phyloP scores from a whole-genome alignment of 2,888 invertebrate species.

The Mythimna impura region DNA sequence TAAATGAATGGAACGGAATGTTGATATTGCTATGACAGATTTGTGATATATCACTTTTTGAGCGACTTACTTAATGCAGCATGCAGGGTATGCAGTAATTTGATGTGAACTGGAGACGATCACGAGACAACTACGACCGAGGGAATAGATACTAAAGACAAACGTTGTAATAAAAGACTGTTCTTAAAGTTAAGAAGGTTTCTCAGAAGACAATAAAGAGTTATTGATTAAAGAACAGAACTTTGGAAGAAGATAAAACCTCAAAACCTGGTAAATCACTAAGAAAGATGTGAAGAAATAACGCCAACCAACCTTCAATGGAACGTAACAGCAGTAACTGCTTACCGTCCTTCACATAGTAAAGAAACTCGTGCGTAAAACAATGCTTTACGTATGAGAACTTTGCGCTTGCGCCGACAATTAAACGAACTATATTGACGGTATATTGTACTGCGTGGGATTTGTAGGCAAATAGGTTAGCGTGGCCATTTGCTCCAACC shows the following conservation, averaged over 20 bases:
- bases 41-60: slow-evolving; percentile 15
- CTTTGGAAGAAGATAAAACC: not conserved
- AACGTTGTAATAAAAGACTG: not conserved
- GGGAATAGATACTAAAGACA: not conserved
- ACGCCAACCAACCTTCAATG: slow-evolving; percentile 14
- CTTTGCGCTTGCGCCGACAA: slow-evolving; percentile 69
- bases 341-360: slow-evolving; percentile 67
- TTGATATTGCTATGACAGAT: slow-evolving; percentile 27
- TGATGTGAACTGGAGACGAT: not conserved
- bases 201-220: not conserved
- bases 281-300: slow-evolving; percentile 3
- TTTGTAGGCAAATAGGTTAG: slow-evolving; percentile 61
- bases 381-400: slow-evolving; percentile 73
- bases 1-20: slow-evolving; percentile 48
- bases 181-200: not conserved
- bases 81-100: not conserved
- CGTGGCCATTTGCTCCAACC: slow-evolving; percentile 31
- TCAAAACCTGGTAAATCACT: not conserved
- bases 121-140: not conserved
- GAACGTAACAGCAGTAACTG: slow-evolving; percentile 25
- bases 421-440: slow-evolving; percentile 61
- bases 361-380: slow-evolving; percentile 71
- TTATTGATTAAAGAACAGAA: no score
- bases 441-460: slow-evolving; percentile 60
- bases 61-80: not conserved